Conservation (phyloP, 2,797 vertebrate genomes). For the Amblyopsis hoosieri region DNA sequence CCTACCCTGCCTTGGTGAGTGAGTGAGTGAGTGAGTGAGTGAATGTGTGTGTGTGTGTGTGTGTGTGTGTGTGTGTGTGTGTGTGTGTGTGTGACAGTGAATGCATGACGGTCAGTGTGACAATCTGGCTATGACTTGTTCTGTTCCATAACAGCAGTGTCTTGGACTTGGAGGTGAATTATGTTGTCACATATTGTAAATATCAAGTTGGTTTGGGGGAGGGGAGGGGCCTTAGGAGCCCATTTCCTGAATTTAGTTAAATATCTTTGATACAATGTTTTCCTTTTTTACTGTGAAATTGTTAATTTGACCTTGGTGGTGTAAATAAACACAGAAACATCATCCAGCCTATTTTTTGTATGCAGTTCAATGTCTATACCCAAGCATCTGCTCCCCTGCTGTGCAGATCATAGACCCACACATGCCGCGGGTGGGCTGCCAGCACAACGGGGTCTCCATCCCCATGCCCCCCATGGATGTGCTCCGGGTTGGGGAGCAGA, state of each 20-base stretch:
- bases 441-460: constrained; percentile 97
- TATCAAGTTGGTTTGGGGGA: background rate
- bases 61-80: constrained; percentile 33
- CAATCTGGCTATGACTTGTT: constrained; percentile 35
- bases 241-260: constrained; percentile 1
- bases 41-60: constrained; percentile 51
- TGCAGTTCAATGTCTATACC: background rate
- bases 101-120: constrained; percentile 41
- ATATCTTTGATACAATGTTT: constrained; percentile 42
- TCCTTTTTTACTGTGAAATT: constrained; percentile 46
- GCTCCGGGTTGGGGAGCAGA: constrained; percentile 93
- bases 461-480: constrained; percentile 94
- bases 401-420: constrained; percentile 94
- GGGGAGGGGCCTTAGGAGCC: background rate
- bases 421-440: constrained; percentile 95
- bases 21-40: constrained; percentile 83
- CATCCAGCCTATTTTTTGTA: constrained; percentile 2
- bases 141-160: constrained; percentile 23
- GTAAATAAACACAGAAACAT: too few relatives aligned
- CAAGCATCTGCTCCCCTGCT: constrained; percentile 5
- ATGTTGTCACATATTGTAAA: background rate
- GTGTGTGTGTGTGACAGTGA: constrained; percentile 23
- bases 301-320: constrained; percentile 30
- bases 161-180: background rate
- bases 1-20: constrained; percentile 98